A percentile compares a stretch with the other conserved stretches of the same genome.
phyloP scores from a whole-genome alignment of 2,113 vertebrate species.

The Halcyon senegalensis region DNA sequence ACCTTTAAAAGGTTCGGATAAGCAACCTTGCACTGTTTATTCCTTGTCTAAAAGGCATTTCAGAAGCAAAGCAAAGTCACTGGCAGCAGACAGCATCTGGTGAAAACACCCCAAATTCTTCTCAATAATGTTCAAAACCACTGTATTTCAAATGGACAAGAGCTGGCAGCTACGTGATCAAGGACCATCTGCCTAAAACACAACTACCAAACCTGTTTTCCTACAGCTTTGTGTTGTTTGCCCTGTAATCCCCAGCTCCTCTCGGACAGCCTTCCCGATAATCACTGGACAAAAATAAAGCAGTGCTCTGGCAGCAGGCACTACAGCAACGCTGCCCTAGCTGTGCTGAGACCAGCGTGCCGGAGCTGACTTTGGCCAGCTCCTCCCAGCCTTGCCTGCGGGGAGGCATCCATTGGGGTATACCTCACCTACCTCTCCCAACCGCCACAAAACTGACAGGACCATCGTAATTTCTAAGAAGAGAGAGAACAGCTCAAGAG shows the following conservation, averaged over 20 bases:
- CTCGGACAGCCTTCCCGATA: not conserved
- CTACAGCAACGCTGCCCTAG: not conserved
- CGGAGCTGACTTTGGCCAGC: not conserved
- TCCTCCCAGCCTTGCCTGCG: not conserved
- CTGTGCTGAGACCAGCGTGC: rapidly evolving
- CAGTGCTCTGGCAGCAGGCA: not conserved
- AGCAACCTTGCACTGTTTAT: not conserved
- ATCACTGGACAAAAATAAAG: conserved; percentile 25
- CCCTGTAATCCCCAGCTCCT: conserved; percentile 2
- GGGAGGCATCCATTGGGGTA: not conserved
- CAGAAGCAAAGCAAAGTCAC: not conserved
- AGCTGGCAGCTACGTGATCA: not conserved
- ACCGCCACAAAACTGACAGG: not conserved
- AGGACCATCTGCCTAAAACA: not conserved
- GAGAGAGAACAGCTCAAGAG: not conserved
- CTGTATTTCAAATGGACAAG: not conserved
- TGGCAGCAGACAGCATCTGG: not conserved
- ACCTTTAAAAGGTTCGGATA: not conserved
- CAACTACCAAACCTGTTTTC: not conserved
- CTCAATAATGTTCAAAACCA: not conserved
- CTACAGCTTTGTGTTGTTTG: not conserved
- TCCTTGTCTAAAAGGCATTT: not conserved
- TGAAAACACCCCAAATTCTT: not conserved
- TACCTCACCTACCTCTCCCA: not conserved
- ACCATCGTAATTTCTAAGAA: not conserved